Percentiles rank a stretch among this genome's conserved stretches.
Evolutionary conservation across 2,888 invertebrate species (phyloP).

Genomic region (Plebejus melissa): DNA sequence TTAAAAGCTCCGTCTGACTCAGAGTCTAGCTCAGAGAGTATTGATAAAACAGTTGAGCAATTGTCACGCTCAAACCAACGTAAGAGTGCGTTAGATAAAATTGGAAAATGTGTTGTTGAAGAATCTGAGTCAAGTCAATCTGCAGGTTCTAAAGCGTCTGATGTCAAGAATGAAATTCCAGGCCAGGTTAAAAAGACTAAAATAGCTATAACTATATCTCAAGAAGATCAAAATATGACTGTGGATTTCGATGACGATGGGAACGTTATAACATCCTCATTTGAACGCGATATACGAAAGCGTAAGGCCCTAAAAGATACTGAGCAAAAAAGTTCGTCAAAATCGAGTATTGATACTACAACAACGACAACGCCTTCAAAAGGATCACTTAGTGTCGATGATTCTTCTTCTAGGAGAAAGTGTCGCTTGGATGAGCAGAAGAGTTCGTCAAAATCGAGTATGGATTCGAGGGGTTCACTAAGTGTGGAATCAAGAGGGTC

Average conservation of each 20-base stretch:
- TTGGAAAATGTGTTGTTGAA: conserved; percentile 69
- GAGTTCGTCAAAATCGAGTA: conserved; percentile 81
- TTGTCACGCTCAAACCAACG: conserved; percentile 68
- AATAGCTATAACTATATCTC: conserved; percentile 75
- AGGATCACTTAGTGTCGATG: conserved; percentile 74
- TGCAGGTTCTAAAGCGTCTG: conserved; percentile 73
- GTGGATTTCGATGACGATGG: conserved; percentile 75
- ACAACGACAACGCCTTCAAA: conserved; percentile 73
- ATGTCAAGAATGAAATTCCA: conserved; percentile 67
- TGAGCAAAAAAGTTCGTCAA: conserved; percentile 77
- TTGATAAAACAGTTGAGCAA: conserved; percentile 72
- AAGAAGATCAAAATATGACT: conserved; percentile 76
- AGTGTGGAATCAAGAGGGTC: conserved; percentile 86
- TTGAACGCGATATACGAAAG: conserved; percentile 68
- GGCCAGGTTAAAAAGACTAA: conserved; percentile 73
- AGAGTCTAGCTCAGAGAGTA: conserved; percentile 78
- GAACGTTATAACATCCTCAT: conserved; percentile 69
- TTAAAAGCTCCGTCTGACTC: conserved; percentile 79
- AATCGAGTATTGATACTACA: conserved; percentile 79
- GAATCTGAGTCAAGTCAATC: conserved; percentile 81
- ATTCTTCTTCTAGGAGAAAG: conserved; percentile 69
- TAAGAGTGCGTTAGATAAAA: conserved; percentile 66
- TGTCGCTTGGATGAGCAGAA: conserved; percentile 72
- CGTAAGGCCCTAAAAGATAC: conserved; percentile 61
- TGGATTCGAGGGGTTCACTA: conserved; percentile 81